Base-by-base conservation (phyloP, 2,888 invertebrate species). In the Stenurella melanura region DNA sequence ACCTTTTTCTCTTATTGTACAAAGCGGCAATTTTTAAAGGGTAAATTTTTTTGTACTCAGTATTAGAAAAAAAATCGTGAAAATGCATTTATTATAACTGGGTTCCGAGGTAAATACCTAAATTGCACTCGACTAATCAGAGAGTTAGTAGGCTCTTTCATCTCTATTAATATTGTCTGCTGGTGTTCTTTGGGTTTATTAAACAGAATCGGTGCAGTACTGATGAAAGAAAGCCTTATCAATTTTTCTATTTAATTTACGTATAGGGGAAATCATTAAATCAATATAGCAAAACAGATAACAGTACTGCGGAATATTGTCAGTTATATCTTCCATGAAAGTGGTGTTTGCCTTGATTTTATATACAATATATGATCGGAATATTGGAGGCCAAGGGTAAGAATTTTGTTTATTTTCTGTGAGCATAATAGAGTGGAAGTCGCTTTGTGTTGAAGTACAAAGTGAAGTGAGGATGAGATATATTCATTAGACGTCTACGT, bases 201-300 rank as follows among this genome's bases (percentile, higher is more conserved):
- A 15, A 5, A 60, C 12, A 21, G 60, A 60, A 60, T 15, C 6
- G 58, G 21, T 21, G 63, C 69, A 70, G 70, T 66, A 58, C 58
- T 60, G 63, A 70, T 72, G 71, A 56, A 75, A 18, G 71, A 56
- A 75, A 18, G 19, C 15, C 63, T 42, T 75, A 75, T 72, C 70
- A 60, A 50, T 71, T 72, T 77, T 74, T 61, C 42, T 77, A 68
- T 42, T 42, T 42, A 15, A 64, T 38, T 11, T 64, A 64, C 6
- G n/a, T 5, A n/a, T n/a, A n/a, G n/a, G 15, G 21, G 60, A 70
- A 70, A 70, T 70, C 70, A 60, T 50, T 70, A 70, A 70, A 60
- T 70, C 70, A 70, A 60, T 57, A 70, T 50, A 21, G 19, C 38
- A 19, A 70, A 60, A 19, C 19, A 38, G 42, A 64, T 64, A 64